A percentile compares a stretch with the other conserved stretches of the same genome.
phyloP scores from a whole-genome alignment of 2,797 vertebrate genomes.

The Oreortyx pictus region DNA sequence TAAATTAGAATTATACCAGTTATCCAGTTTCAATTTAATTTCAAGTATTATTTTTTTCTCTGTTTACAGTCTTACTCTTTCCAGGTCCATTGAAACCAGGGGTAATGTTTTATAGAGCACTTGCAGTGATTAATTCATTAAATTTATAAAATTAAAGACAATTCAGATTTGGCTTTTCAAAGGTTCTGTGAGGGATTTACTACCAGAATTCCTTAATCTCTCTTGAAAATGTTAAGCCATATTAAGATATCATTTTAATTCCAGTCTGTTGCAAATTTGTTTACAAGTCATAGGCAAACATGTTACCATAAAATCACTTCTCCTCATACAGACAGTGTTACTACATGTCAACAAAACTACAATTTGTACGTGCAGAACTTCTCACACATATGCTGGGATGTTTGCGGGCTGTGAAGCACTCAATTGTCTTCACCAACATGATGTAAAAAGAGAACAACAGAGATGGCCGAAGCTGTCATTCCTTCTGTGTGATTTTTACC shows the following conservation, averaged over 20 bases:
- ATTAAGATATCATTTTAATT: background rate
- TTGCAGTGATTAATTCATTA: background rate
- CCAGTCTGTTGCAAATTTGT: background rate
- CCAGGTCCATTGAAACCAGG: background rate
- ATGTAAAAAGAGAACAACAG: slow-evolving; percentile 7
- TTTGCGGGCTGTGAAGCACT: background rate
- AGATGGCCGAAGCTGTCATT: background rate
- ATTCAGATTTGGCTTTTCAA: background rate
- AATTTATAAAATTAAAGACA: background rate
- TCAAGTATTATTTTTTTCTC: background rate
- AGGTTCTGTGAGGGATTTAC: background rate
- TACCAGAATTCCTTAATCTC: background rate
- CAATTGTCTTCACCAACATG: background rate
- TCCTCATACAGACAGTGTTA: background rate
- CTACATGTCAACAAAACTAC: background rate
- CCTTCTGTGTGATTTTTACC: background rate
- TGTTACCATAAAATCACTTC: background rate
- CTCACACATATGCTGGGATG: background rate
- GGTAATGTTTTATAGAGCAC: background rate
- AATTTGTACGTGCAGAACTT: background rate
- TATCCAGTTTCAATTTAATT: background rate
- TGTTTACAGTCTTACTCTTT: background rate
- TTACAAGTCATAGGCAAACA: background rate
- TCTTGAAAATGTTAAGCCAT: background rate
- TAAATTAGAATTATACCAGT: background rate